Evolutionary conservation across 2,888 invertebrate species (phyloP), one percentile per base, ranked within the genome.

Genomic region (Oscheius sp.): DNA sequence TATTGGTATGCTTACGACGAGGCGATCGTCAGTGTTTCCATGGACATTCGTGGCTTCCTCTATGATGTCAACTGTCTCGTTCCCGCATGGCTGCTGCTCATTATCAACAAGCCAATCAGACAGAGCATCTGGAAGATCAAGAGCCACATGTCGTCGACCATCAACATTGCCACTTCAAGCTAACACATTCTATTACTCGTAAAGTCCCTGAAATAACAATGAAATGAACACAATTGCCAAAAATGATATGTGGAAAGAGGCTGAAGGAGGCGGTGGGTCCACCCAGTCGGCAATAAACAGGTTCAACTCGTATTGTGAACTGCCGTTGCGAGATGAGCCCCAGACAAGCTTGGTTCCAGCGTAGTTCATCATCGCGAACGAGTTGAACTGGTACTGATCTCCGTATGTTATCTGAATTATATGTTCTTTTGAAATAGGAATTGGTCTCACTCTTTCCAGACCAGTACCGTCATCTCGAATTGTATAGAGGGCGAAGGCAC

Each of bases 251-350:
- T 57, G 29, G 29, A 7, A 57, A 2, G 33, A 57, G 10, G 29
- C 57, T 33, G 55, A 55, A 13, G 47, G 13, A 2, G 21, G 13
- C 10, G 42, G 3, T 58, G 77, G 37, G 62, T 85, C 82, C 3
- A 81, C 79, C 87, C 86, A 87, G 72, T 87, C 86, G 50, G 87
- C 86, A 33, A 86, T 79, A 75, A 87, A 87, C 10, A 87, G 74
- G 70, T 87, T 87, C 57, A 87, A 63, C 37, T 86, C 86, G 65
- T 83, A 80, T 55, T 66, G 58, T 4, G 77, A 72, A 11, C 57
- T 57, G 33, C 82, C 84, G 65, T 84, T 84, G 50, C 84, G 66
- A 66, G 76, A 77, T 47, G 76, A 76, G 29, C 85, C 87, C 83
- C 85, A 87, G 37, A 82, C 80, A 51, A 80, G 51, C 35, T 85